A percentile compares a stretch with the other conserved stretches of the same genome.
These are phyloP conservation scores for Xanthorhoe designata DNA, from an alignment of 2,888 invertebrate species.

Conservation along the genomic window DNA sequence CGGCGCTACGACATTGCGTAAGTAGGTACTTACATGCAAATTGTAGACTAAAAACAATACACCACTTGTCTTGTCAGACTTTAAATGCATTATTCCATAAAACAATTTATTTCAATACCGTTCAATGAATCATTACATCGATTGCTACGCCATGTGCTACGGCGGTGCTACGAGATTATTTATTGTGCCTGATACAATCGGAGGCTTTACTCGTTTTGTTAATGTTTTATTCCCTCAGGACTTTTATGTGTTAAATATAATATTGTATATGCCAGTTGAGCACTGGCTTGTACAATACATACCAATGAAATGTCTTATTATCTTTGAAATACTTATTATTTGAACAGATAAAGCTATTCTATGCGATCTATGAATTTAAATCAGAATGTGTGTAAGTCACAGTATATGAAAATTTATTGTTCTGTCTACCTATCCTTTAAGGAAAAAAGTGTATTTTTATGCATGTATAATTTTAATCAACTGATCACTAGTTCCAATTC, in stretches of 20 bases:
- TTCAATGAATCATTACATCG: constrained; percentile 7
- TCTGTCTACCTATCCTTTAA: too few relatives aligned
- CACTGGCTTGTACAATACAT: too few relatives aligned
- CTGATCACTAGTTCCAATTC: too few relatives aligned
- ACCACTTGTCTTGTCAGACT: not conserved
- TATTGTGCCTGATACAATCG: constrained; percentile 29
- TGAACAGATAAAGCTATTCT: not conserved
- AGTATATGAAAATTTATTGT: too few relatives aligned
- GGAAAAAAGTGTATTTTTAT: too few relatives aligned
- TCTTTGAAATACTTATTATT: not conserved
- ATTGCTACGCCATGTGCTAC: constrained; percentile 44
- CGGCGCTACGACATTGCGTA: not conserved
- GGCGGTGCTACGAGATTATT: constrained; percentile 48
- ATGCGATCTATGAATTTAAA: not conserved
- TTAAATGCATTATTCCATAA: not conserved
- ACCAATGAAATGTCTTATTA: not conserved
- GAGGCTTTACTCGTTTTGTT: not conserved
- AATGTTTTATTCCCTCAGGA: not conserved
- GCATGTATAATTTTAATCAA: too few relatives aligned
- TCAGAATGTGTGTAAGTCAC: too few relatives aligned
- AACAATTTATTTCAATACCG: constrained; percentile 3
- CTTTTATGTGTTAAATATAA: not conserved
- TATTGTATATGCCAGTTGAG: not conserved
- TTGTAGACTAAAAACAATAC: not conserved
- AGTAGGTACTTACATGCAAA: not conserved